These are phyloP conservation scores for Eupithecia subumbrata DNA, from an alignment of 2,888 invertebrate species.

Conservation along the genomic window DNA sequence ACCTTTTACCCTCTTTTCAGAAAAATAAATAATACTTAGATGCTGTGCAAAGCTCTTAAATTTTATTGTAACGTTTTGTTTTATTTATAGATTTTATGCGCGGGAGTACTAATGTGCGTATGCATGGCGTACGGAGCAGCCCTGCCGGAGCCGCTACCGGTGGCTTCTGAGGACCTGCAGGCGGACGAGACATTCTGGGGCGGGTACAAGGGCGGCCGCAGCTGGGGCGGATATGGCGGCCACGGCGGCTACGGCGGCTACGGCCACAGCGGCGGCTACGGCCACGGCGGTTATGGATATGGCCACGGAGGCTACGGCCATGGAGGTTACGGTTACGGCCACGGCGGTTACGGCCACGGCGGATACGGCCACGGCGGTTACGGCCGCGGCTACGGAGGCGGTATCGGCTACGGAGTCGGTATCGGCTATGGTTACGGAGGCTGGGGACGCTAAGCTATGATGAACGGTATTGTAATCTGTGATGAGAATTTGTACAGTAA, in stretches of 20 bases:
- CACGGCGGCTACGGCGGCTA: constrained; percentile 24
- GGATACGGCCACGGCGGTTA: constrained; percentile 39
- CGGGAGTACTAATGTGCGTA: constrained; percentile 58
- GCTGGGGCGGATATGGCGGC: constrained; percentile 31
- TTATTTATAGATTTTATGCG: constrained; percentile 55
- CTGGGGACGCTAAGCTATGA: constrained; percentile 35
- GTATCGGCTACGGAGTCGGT: constrained; percentile 20
- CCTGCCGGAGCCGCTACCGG: constrained; percentile 45
- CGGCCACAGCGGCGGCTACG: constrained; percentile 39
- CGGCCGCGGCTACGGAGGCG: constrained; percentile 35
- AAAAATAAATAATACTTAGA: background rate
- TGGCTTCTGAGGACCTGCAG: constrained; percentile 43
- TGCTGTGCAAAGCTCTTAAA: background rate
- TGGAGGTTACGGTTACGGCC: constrained; percentile 27
- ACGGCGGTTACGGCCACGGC: constrained; percentile 37
- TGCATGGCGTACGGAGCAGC: constrained; percentile 59
- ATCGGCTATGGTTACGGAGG: constrained; percentile 35
- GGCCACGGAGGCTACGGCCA: constrained; percentile 30
- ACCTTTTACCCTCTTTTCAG: background rate
- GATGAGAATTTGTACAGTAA: constrained; percentile 39
- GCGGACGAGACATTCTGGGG: constrained; percentile 44
- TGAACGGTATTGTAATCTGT: constrained; percentile 46
- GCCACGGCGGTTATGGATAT: constrained; percentile 25
- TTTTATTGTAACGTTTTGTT: constrained; percentile 1
- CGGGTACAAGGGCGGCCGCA: constrained; percentile 38